Evolutionary conservation across 1,140 invertebrate species (phyloP).

Genomic region (Pogonomyrmex californicus): DNA sequence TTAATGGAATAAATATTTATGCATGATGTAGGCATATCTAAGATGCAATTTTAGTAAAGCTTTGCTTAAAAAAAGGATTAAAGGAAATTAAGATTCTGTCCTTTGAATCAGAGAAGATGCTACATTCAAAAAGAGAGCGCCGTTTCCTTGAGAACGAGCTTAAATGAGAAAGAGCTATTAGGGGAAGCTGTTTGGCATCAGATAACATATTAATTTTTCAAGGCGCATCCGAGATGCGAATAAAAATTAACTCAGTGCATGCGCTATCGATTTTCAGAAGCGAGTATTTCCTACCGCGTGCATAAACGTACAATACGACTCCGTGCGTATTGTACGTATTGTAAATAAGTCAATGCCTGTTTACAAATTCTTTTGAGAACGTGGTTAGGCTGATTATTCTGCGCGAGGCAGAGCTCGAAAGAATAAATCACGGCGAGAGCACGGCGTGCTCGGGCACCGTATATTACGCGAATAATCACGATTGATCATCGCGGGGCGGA

Average conservation of each 20-base stretch:
- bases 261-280: slow-evolving; percentile 36
- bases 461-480: slow-evolving; percentile 55
- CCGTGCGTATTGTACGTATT: too few species aligned
- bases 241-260: slow-evolving; percentile 38
- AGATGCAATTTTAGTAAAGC: slow-evolving; percentile 44
- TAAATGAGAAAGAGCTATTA: slow-evolving; percentile 36
- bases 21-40: not conserved
- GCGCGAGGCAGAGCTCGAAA: not conserved
- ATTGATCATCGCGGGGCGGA: slow-evolving; percentile 50
- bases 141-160: not conserved
- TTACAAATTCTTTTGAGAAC: slow-evolving; percentile 25
- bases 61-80: slow-evolving; percentile 41
- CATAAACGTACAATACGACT: not conserved
- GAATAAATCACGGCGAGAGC: slow-evolving; percentile 44
- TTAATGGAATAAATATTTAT: slow-evolving; percentile 49
- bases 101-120: not conserved
- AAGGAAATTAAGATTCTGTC: slow-evolving; percentile 50
- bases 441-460: slow-evolving; percentile 33
- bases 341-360: not conserved
- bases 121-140: not conserved
- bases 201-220: slow-evolving; percentile 69
- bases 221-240: slow-evolving; percentile 32
- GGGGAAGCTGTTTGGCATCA: slow-evolving; percentile 27
- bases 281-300: not conserved
- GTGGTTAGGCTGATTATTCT: slow-evolving; percentile 11